Evolutionary conservation across 2,797 vertebrate species (phyloP), one percentile per base, ranked within the genome.

Genomic region (Muscicapa comitata): DNA sequence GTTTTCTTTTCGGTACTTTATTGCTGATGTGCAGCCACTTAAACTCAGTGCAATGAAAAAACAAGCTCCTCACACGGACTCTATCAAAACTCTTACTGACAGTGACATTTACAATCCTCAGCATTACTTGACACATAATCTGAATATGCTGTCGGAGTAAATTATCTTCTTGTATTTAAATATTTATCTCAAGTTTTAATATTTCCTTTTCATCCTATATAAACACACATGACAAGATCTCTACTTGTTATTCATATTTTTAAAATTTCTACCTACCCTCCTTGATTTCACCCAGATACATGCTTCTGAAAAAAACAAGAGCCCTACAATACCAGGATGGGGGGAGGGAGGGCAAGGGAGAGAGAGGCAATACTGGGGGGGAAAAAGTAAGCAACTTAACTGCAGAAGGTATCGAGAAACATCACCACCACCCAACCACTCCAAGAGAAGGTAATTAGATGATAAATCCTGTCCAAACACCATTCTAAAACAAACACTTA

Each of bases 301-400:
- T 2, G 1, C 24, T 67, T 72, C 67, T 58, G 26, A 16, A 17
- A 47, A 47, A 82, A 94, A 55, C 33, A 81, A 55, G 43, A 14
- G 1, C 15, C 20, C 37, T 82, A 15, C 14, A 82, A 61, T 20
- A 78, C 0, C 2, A 2, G 9, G 3, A 4, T 10, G 13, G 3
- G 10, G 2, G 4, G 11, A 31, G 25, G 6, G 10, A 19, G 14
- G 6, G 24, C 38, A 38, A 20, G 23, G 13, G 16, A 10, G 10
- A 10, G 16, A 24, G 26, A 57, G 11, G 25, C 35, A 79, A 65
- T 26, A 75, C 0, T 16, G 8, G 13, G 11, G 11, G 17, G 6
- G 0, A n/a, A 45, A 37, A 75, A 47, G 26, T 11, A 80, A 66
- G 23, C 14, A 75, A 51, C 23, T 77, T 84, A 71, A 78, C 29